Conservation (phyloP, 2,888 invertebrate species). For the Epistrophe grossulariae region DNA sequence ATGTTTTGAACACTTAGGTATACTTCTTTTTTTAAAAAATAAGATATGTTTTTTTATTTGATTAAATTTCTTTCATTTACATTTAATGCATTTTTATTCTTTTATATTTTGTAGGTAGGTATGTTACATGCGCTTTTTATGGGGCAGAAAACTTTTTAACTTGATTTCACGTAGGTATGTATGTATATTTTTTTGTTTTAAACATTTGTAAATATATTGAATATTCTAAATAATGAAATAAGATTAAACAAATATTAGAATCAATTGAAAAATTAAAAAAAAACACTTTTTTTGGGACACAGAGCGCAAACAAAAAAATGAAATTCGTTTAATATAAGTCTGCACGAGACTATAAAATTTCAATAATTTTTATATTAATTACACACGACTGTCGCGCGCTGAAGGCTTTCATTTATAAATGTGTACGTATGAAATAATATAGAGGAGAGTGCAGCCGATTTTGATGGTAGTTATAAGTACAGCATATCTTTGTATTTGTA, state of each 20-base stretch:
- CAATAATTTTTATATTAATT: conserved; percentile 60
- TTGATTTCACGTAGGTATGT: neutral
- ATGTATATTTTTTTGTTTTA: neutral
- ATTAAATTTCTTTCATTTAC: conserved; percentile 19
- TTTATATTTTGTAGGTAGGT: conserved; percentile 2
- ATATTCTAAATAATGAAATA: conserved; percentile 30
- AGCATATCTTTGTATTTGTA: neutral
- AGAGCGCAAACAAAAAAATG: conserved; percentile 59
- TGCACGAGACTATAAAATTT: conserved; percentile 71
- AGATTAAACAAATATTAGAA: neutral
- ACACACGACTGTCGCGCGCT: conserved; percentile 41
- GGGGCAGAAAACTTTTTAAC: neutral
- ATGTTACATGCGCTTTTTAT: conserved; percentile 33
- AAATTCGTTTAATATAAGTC: conserved; percentile 52
- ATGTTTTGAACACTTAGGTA: conserved; percentile 25
- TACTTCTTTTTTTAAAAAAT: conserved; percentile 6
- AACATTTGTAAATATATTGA: conserved; percentile 19
- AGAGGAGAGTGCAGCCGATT: conserved; percentile 34
- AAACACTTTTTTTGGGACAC: conserved; percentile 39
- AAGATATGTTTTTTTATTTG: conserved; percentile 7
- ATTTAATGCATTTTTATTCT: conserved; percentile 9
- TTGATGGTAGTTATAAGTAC: neutral
- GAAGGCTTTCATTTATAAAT: conserved; percentile 46
- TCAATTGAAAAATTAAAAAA: conserved; percentile 8
- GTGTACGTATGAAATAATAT: conserved; percentile 29